Percentiles rank a stretch among this genome's conserved stretches.
Conservation (phyloP, 2,888 invertebrate species). For the Coleophora deauratella region DNA sequence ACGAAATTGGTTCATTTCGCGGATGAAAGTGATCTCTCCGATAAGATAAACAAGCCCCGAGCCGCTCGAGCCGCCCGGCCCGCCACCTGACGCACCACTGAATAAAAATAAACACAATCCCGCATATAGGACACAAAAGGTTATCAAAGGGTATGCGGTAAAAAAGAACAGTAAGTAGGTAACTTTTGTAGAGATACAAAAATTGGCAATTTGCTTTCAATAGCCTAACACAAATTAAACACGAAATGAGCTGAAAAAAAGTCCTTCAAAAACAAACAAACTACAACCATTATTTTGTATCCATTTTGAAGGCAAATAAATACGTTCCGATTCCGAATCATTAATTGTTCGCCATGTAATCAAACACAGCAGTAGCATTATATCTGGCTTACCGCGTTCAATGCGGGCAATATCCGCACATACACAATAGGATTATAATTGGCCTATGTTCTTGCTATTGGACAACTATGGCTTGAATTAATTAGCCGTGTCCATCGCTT, state of each 20-base stretch:
- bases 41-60: conserved; percentile 33
- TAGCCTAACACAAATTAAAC: too few relatives aligned
- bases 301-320: too few relatives aligned
- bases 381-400: too few relatives aligned
- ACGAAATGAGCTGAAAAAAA: too few relatives aligned
- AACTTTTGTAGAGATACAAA: too few relatives aligned
- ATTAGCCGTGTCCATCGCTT: conserved; percentile 37
- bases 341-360: too few relatives aligned
- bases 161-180: conserved; percentile 8
- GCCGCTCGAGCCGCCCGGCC: conserved; percentile 6
- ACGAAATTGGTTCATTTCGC: conserved; percentile 29
- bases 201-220: too few relatives aligned
- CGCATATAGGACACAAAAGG: conserved; percentile 13
- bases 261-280: too few relatives aligned
- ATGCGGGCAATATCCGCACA: not conserved
- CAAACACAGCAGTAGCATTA: too few relatives aligned
- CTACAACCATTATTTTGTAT: too few relatives aligned
- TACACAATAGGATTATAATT: conserved; percentile 2
- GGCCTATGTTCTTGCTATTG: conserved; percentile 24
- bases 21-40: conserved; percentile 30
- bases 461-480: conserved; percentile 39
- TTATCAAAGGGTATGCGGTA: conserved; percentile 3
- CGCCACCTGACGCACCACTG: not conserved
- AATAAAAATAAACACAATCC: conserved; percentile 27
- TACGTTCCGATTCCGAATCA: too few relatives aligned